Conservation (phyloP, 2,888 invertebrate species). For the Luperina nickerlii region DNA sequence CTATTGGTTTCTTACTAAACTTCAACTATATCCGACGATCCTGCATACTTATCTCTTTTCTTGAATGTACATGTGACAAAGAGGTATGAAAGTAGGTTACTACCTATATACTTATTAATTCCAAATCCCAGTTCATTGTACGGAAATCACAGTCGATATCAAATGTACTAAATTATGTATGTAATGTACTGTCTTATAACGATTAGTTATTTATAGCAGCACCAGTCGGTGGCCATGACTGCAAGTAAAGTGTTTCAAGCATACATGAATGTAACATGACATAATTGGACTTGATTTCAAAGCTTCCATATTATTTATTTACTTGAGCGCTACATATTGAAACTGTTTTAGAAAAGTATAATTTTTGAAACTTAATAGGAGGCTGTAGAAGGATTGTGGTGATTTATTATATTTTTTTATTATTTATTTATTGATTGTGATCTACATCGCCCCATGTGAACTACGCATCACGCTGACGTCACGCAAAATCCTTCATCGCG, state of each 20-base stretch:
- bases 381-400: neutral
- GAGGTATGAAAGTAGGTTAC: neutral
- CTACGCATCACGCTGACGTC: no score
- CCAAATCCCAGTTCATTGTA: slow-evolving; percentile 31
- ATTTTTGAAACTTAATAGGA: neutral
- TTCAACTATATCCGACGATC: no score
- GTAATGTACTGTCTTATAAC: slow-evolving; percentile 48
- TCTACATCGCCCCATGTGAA: no score
- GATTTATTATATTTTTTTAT: no score
- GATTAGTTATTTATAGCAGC: slow-evolving; percentile 55
- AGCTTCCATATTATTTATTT: slow-evolving; percentile 25
- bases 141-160: slow-evolving; percentile 42
- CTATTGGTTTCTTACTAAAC: no score
- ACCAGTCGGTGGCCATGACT: slow-evolving; percentile 35
- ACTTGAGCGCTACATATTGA: neutral
- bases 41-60: no score
- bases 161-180: slow-evolving; percentile 51
- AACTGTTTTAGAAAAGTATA: neutral
- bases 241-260: slow-evolving; percentile 36
- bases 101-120: neutral
- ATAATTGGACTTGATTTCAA: slow-evolving; percentile 9
- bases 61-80: no score
- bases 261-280: slow-evolving; percentile 13
- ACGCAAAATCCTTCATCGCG: neutral
- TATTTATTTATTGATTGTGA: no score